Percentiles rank a stretch among this genome's conserved stretches.
phyloP scores from a whole-genome alignment of 2,797 vertebrate species.

The Valencia hispanica region DNA sequence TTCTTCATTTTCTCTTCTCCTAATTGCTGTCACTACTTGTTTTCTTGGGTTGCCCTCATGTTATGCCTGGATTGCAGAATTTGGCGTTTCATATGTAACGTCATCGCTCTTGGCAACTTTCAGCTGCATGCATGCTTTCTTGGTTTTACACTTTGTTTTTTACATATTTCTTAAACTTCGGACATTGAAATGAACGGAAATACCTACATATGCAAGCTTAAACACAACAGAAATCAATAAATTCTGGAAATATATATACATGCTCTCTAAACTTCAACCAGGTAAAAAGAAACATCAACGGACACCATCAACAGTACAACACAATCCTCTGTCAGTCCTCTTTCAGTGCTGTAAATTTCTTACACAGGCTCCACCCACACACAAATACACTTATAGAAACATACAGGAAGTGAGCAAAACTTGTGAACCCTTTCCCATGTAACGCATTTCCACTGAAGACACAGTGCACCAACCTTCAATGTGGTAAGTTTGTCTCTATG shows the following conservation, averaged over 20 bases:
- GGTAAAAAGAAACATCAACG: background rate
- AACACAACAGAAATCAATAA: background rate
- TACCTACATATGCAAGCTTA: background rate
- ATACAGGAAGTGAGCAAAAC: slow-evolving; percentile 67
- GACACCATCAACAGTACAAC: background rate
- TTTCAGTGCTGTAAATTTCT: background rate
- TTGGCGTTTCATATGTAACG: background rate
- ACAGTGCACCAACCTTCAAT: slow-evolving; percentile 17
- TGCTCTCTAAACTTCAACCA: background rate
- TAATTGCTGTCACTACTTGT: background rate
- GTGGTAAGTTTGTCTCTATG: slow-evolving; percentile 33
- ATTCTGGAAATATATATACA: background rate
- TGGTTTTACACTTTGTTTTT: background rate
- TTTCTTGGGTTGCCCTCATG: background rate
- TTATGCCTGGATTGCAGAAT: background rate
- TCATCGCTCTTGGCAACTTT: background rate
- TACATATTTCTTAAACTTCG: background rate
- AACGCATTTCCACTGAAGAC: slow-evolving; percentile 42
- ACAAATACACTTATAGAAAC: slow-evolving; percentile 4
- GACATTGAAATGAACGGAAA: background rate
- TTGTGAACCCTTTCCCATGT: slow-evolving; percentile 49
- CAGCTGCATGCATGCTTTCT: background rate
- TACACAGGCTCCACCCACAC: background rate
- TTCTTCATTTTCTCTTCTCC: background rate
- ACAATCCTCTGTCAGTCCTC: background rate